Percentiles rank a stretch among this genome's conserved stretches.
Evolutionary conservation across 2,888 invertebrate species (phyloP).

Genomic region (Pedicia rivosa): DNA sequence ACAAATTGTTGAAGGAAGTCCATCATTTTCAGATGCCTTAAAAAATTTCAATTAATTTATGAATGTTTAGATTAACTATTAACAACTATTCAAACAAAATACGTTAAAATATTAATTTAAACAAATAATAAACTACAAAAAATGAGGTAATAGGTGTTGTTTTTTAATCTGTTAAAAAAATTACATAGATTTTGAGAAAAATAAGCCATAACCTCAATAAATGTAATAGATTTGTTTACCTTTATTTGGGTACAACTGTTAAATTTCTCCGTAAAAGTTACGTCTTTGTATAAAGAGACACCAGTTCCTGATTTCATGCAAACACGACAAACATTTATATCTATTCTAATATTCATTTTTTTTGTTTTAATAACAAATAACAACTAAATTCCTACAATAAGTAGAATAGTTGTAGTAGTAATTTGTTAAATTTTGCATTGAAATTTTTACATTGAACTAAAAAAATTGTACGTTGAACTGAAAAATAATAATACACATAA

Average conservation of each 20-base stretch:
- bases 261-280: slow-evolving; percentile 8
- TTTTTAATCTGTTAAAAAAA: neutral
- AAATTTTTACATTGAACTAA: too few relatives aligned
- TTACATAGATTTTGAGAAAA: neutral
- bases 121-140: too few relatives aligned
- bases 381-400: too few relatives aligned
- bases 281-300: slow-evolving; percentile 4
- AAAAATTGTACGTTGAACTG: too few relatives aligned
- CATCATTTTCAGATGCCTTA: slow-evolving; percentile 18
- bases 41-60: slow-evolving; percentile 3
- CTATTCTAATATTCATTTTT: slow-evolving; percentile 20
- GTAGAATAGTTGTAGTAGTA: too few relatives aligned
- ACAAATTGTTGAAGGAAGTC: slow-evolving; percentile 20
- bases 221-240: slow-evolving; percentile 8
- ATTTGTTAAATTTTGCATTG: too few relatives aligned
- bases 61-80: too few relatives aligned
- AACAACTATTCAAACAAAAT: neutral
- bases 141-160: too few relatives aligned
- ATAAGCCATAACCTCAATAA: neutral
- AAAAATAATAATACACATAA: too few relatives aligned
- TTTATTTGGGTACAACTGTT: slow-evolving; percentile 9
- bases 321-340: slow-evolving; percentile 21
- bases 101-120: neutral
- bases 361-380: slow-evolving; percentile 7
- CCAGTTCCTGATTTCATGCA: slow-evolving; percentile 20